Base-by-base conservation (phyloP, 1,140 invertebrate species). In the Drosophila sucinea region DNA sequence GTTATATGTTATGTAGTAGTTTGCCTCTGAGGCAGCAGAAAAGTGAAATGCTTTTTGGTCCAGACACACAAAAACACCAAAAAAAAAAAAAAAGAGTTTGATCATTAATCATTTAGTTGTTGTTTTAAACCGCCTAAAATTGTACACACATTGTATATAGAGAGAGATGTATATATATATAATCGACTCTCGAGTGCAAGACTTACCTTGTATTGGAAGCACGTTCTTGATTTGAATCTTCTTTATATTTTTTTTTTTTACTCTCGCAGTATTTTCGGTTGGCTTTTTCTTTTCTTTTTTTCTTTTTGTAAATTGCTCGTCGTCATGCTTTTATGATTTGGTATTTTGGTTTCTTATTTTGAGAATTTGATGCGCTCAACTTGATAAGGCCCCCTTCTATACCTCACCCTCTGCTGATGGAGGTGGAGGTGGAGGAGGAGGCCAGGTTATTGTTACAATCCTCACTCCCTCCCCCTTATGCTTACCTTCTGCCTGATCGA, bases 251-350 rank as follows among this genome's bases (percentile, higher is more conserved):
- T 38, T 62, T 29, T 38, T 38, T 38, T 38, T 38, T 47, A n/a
- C 67, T 25, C 33, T 65, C 38, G 6, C 17, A 29, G 33, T 54
- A 32, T 44, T 32, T 38, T 35, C 8, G 11, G 29, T 30, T 29
- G 40, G 1, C 33, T 44, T 60, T 38, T 35, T 58, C 17, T 30
- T 41, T 30, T 60, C 1, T 58, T 47, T 38, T 33, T 77, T 60
- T 87, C 67, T 71, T 81, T 86, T 87, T 60, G 84, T 87, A 87
- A 87, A 87, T 87, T 87, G 79, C 76, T 87, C 79, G 64, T 89
- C 83, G 83, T 87, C 83, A 87, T 87, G 83, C 84, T 79, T 87
- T 87, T 87, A 87, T 87, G 84, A 87, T 89, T 87, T 87, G 79
- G 83, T 86, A 87, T 87, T 79, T 86, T 82, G 44, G 44, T 51